A percentile compares a stretch with the other conserved stretches of the same genome.
phyloP scores from a whole-genome alignment of 2,113 vertebrate species.

The Dipodomys merriami region DNA sequence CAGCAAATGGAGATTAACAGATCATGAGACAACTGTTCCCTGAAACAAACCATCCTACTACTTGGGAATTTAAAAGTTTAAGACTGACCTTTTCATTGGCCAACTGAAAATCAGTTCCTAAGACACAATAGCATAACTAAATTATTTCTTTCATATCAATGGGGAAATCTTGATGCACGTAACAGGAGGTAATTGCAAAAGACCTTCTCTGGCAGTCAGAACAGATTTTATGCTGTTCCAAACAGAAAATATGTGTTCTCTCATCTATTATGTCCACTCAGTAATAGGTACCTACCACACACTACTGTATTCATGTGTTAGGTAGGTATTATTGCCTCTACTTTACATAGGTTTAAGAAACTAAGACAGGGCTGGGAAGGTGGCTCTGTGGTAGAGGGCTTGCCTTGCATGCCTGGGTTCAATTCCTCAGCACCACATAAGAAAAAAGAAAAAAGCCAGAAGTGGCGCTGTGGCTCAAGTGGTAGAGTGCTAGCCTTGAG shows the following conservation, averaged over 20 bases:
- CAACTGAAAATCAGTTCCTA: conserved; percentile 47
- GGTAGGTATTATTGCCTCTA: background rate
- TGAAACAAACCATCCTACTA: no score
- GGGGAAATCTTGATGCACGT: conserved; percentile 43
- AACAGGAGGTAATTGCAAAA: conserved; percentile 50
- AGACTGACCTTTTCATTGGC: background rate
- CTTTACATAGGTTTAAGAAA: background rate
- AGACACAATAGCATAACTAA: conserved; percentile 42
- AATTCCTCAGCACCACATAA: no score
- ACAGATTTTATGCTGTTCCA: conserved; percentile 47
- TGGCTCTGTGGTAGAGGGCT: no score
- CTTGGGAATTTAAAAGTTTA: background rate
- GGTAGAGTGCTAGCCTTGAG: no score
- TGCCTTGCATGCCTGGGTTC: no score
- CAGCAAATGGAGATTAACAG: background rate
- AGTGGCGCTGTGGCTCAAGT: no score
- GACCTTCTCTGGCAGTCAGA: background rate
- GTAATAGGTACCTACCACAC: conserved; percentile 17
- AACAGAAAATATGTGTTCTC: conserved; percentile 35
- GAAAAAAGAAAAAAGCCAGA: no score
- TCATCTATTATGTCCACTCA: conserved; percentile 17
- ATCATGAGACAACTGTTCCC: background rate
- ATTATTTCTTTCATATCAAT: conserved; percentile 52
- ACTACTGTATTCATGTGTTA: conserved; percentile 7
- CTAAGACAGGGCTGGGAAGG: no score